Evolutionary conservation across 2,797 vertebrate species (phyloP).

Genomic region (Myotis findleyi): DNA sequence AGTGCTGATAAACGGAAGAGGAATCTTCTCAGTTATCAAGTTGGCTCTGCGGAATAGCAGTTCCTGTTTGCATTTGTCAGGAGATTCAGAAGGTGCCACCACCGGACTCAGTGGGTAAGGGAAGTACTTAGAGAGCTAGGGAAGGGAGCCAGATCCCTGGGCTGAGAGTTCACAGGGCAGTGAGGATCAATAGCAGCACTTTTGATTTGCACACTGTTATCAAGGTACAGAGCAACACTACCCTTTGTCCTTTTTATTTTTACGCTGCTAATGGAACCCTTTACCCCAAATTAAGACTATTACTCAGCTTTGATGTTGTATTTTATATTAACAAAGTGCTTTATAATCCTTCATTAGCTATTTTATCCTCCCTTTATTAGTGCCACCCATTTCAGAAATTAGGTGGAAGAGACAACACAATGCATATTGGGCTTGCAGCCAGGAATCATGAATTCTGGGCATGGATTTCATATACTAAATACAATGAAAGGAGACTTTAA

Average conservation of each 20-base stretch:
- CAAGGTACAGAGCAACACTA: slow-evolving; percentile 73
- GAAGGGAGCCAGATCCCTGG: slow-evolving; percentile 68
- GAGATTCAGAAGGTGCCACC: slow-evolving; percentile 8
- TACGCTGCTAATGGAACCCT: slow-evolving; percentile 59
- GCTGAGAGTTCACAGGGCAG: slow-evolving; percentile 74
- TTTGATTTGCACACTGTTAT: slow-evolving; percentile 71
- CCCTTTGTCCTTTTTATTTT: slow-evolving; percentile 79
- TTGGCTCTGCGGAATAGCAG: slow-evolving; percentile 27
- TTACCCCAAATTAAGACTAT: slow-evolving; percentile 73
- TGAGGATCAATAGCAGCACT: slow-evolving; percentile 64
- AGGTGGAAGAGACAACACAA: slow-evolving; percentile 41
- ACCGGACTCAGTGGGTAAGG: slow-evolving; percentile 30
- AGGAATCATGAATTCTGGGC: not conserved
- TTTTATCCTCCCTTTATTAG: slow-evolving; percentile 67
- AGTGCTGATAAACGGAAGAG: slow-evolving; percentile 60
- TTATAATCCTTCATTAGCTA: slow-evolving; percentile 76
- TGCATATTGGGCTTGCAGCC: not conserved
- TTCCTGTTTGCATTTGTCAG: slow-evolving; percentile 62
- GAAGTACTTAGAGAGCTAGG: slow-evolving; percentile 54
- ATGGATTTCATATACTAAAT: not conserved
- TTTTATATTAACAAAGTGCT: slow-evolving; percentile 76
- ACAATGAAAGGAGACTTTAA: slow-evolving; percentile 4
- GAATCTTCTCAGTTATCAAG: slow-evolving; percentile 54
- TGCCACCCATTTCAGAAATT: slow-evolving; percentile 54
- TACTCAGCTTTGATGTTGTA: slow-evolving; percentile 71